Conservation (phyloP, 2,888 invertebrate genomes). For the Sinelater perroti region DNA sequence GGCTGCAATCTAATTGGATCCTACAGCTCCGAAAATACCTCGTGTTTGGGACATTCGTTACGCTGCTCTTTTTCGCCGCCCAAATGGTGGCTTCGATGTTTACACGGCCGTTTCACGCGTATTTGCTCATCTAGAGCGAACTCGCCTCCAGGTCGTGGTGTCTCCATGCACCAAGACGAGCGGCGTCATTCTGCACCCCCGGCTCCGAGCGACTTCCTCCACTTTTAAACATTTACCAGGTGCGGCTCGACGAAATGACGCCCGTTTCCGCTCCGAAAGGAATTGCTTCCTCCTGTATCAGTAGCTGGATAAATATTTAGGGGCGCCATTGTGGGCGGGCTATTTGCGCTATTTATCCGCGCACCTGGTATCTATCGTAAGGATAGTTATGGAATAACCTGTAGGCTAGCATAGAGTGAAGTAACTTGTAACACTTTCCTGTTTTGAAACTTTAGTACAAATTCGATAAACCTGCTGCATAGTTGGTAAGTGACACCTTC, state of each 20-base stretch:
- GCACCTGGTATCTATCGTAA: no score
- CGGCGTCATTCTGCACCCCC: no score
- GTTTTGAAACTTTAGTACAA: constrained; percentile 19
- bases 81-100: constrained; percentile 5
- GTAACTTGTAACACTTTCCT: constrained; percentile 1
- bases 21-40: constrained; percentile 30
- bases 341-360: neutral
- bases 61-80: neutral
- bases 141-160: no score
- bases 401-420: no score
- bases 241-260: constrained; percentile 39
- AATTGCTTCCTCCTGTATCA: constrained; percentile 43
- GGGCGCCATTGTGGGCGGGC: neutral
- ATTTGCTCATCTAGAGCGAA: neutral
- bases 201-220: constrained; percentile 8
- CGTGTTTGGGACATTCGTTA: constrained; percentile 5
- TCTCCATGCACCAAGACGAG: no score
- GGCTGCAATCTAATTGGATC: constrained; percentile 32
- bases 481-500: neutral
- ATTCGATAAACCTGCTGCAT: constrained; percentile 12
- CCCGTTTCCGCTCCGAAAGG: constrained; percentile 42
- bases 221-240: constrained; percentile 38
- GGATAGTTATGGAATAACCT: no score
- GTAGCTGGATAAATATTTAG: constrained; percentile 26
- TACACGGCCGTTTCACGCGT: constrained; percentile 13